Conservation (phyloP, 2,113 vertebrate genomes). For the Ophiodon elongatus region DNA sequence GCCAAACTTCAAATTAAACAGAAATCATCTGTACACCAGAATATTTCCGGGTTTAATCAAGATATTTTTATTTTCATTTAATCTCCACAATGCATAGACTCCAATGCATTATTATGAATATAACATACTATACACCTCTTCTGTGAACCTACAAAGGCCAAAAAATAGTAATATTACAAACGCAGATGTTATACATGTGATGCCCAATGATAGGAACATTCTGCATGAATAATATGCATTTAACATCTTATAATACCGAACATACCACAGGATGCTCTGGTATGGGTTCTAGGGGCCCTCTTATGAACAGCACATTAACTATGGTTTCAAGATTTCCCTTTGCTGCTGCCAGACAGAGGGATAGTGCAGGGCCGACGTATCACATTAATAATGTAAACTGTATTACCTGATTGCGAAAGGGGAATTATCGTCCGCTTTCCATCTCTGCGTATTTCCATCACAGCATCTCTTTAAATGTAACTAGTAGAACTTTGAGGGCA, state of each 20-base stretch:
- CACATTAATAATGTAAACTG: conserved; percentile 4
- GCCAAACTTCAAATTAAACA: not conserved
- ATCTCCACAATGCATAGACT: too few relatives aligned
- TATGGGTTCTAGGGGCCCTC: too few relatives aligned
- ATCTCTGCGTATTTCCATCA: not conserved
- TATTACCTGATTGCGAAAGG: not conserved
- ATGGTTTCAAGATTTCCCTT: not conserved
- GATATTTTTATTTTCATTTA: too few relatives aligned
- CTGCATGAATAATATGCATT: too few relatives aligned
- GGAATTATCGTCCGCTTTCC: not conserved
- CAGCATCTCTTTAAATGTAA: not conserved
- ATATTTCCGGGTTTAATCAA: too few relatives aligned
- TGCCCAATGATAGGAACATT: too few relatives aligned
- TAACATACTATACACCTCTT: not conserved
- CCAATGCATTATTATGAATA: not conserved
- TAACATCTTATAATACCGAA: too few relatives aligned
- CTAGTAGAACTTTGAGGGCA: not conserved
- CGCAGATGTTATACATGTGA: not conserved
- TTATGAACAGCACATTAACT: not conserved
- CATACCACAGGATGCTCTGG: too few relatives aligned
- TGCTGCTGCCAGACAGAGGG: not conserved
- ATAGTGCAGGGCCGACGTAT: not conserved
- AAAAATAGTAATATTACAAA: too few relatives aligned
- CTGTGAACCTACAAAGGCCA: too few relatives aligned
- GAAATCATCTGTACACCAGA: too few relatives aligned